Evolutionary conservation across 2,888 invertebrate species (phyloP).

Genomic region (Coleophora deauratella): DNA sequence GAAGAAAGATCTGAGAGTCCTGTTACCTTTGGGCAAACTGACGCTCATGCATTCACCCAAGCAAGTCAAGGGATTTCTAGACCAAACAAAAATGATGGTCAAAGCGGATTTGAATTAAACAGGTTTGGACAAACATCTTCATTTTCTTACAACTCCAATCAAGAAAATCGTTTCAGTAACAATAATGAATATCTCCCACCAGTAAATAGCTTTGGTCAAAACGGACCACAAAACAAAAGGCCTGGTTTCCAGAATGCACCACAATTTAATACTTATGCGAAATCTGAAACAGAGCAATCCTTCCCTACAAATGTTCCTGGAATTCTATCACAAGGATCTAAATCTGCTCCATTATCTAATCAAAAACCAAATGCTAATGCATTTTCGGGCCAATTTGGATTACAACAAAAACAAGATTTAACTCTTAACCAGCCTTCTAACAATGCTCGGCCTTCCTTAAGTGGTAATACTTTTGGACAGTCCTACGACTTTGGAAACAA

Average conservation of each 20-base stretch:
- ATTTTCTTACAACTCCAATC: background rate
- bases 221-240: constrained; percentile 1
- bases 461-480: constrained; percentile 17
- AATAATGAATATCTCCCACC: constrained; percentile 11
- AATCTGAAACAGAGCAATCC: background rate
- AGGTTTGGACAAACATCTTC: background rate
- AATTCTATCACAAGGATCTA: constrained; percentile 2
- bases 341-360: constrained; percentile 7
- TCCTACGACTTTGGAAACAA: constrained; percentile 10
- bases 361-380: constrained; percentile 15
- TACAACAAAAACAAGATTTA: background rate
- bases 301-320: constrained; percentile 2
- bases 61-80: too few relatives aligned
- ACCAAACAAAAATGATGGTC: too few relatives aligned
- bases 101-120: background rate
- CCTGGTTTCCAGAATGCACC: background rate
- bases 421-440: background rate
- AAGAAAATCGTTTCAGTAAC: constrained; percentile 3
- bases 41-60: background rate
- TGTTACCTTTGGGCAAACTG: background rate
- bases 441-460: constrained; percentile 12
- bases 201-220: background rate
- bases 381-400: constrained; percentile 15
- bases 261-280: background rate
- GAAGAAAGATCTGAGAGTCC: background rate